Evolutionary conservation across 2,888 invertebrate species (phyloP), one percentile per base, ranked within the genome.

Genomic region (Agrotis puta): DNA sequence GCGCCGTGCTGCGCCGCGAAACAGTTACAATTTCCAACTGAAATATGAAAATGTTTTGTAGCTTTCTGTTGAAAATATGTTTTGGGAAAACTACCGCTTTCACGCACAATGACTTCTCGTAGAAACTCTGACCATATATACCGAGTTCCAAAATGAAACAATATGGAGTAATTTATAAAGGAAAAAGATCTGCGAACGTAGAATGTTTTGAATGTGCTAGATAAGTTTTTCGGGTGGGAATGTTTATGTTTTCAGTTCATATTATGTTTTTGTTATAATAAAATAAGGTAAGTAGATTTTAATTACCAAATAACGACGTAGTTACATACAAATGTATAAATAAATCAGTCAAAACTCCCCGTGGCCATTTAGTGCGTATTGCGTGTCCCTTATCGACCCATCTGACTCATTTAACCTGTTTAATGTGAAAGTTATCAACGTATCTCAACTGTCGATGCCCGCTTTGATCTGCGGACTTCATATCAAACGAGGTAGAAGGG

Each of bases 21-120:
- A 93, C 89, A 92, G 94, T 93, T 92, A 95, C 95, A 93, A 94
- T 95, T 95, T 94, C 92, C 94, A 94, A 92, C 92, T 92, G 91
- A 90, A 94, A 95, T 93, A 94, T 94, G 94, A 93, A 94, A 95
- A 95, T 93, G 92, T 94, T 95, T 95, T 94, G 92, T 92, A 92
- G 91, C 92, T 91, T 90, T 90, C 91, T 87, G 90, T 91, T 91
- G 90, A 94, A 94, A 95, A 94, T 89, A 92, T 93, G 92, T 93
- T 95, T 92, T 90, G 90, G 92, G 88, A 90, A 92, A 94, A 94
- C 94, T 94, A 92, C 92, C 91, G 92, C 91, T 94, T 95, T 94
- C 91, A 94, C 92, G 94, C 94, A 94, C 94, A 92, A 95, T 95
- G 92, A 93, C 89, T 92, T 94, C 91, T 91, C 89, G 88, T 90